Conservation (phyloP, 2,888 invertebrate species). For the Protula sp. region DNA sequence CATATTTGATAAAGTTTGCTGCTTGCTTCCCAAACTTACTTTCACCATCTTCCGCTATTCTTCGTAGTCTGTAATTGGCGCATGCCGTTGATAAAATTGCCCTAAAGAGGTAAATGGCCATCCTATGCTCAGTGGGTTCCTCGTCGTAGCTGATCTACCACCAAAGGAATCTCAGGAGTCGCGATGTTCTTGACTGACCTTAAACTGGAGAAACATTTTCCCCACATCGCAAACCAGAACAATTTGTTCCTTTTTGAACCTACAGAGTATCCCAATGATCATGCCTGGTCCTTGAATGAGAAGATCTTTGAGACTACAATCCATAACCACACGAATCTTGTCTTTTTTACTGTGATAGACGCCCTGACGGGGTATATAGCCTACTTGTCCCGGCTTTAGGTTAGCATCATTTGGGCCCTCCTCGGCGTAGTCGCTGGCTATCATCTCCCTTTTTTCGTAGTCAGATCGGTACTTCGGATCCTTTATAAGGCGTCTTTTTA, state of each 20-base stretch:
- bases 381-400: not conserved
- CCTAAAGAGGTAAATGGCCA: not conserved
- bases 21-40: not conserved
- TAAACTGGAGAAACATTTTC: slow-evolving; percentile 1
- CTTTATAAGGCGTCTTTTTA: not conserved
- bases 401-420: not conserved
- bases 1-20: not conserved
- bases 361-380: not conserved
- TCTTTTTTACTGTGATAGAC: not conserved
- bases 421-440: not conserved
- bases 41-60: not conserved
- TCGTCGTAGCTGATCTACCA: not conserved
- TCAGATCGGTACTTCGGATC: not conserved
- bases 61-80: not conserved
- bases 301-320: not conserved
- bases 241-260: not conserved
- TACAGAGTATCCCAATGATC: not conserved
- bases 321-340: not conserved
- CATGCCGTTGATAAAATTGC: not conserved
- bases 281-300: not conserved
- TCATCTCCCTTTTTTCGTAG: not conserved
- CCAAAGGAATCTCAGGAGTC: not conserved
- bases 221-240: not conserved
- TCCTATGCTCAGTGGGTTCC: not conserved
- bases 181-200: not conserved